A percentile compares a stretch with the other conserved stretches of the same genome.
These are phyloP conservation scores for Corythoichthys haematopterus DNA, from an alignment of 2,113 vertebrate species.

Conservation along the genomic window DNA sequence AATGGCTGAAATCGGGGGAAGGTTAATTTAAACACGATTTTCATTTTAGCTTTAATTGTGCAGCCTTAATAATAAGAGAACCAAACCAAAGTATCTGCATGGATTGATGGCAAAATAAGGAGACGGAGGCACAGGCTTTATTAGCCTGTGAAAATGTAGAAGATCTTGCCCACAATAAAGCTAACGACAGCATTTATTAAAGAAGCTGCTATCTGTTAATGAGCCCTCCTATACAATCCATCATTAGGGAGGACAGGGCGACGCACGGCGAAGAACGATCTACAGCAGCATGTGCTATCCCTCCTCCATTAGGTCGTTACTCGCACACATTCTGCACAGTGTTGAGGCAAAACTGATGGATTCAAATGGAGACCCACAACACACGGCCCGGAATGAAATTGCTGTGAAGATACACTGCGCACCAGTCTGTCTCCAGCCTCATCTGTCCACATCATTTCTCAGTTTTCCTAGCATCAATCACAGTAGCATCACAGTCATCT, in stretches of 20 bases:
- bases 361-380: constrained; percentile 5
- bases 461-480: constrained; percentile 47
- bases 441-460: constrained; percentile 38
- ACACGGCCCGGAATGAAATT: constrained; percentile 19
- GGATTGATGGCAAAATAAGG: constrained; percentile 1
- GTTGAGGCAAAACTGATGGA: constrained; percentile 11
- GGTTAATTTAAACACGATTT: no score
- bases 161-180: constrained; percentile 31
- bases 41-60: no score
- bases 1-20: no score
- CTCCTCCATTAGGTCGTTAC: constrained; percentile 39
- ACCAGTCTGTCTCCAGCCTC: constrained; percentile 19
- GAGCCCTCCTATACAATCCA: constrained; percentile 46
- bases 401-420: constrained; percentile 17
- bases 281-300: constrained; percentile 49
- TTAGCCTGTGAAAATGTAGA: constrained; percentile 33
- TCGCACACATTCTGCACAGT: constrained; percentile 17
- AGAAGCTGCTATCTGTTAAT: constrained; percentile 53
- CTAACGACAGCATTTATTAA: constrained; percentile 55
- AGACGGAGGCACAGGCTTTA: constrained; percentile 28
- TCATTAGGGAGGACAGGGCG: constrained; percentile 38
- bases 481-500: constrained; percentile 23
- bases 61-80: no score
- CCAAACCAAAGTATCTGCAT: no score
- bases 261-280: constrained; percentile 45